phyloP scores from a whole-genome alignment of 2,797 vertebrate species.

The Esox masquinongy region DNA sequence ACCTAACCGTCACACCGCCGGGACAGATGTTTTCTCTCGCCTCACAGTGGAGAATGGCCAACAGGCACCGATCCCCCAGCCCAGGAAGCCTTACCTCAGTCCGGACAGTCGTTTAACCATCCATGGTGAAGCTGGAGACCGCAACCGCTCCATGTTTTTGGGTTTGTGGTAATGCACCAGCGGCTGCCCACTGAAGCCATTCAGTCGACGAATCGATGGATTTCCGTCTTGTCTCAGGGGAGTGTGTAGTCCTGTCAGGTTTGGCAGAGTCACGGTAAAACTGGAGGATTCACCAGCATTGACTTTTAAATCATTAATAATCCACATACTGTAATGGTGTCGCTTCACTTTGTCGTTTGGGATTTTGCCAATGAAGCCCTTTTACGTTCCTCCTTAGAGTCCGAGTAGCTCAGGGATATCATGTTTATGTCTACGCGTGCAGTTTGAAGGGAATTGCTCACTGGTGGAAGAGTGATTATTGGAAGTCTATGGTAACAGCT shows the following conservation, averaged over 20 bases:
- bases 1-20: slow-evolving; percentile 39
- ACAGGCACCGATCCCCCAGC: slow-evolving; percentile 29
- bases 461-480: no score
- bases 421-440: no score
- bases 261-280: background rate
- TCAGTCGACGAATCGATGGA: background rate
- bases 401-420: no score
- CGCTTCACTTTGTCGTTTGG: no score
- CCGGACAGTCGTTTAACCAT: background rate
- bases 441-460: no score
- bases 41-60: slow-evolving; percentile 37
- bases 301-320: no score
- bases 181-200: background rate
- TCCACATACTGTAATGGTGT: no score
- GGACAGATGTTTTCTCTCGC: slow-evolving; percentile 51
- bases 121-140: background rate
- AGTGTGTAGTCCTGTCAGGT: no score
- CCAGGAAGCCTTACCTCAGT: background rate
- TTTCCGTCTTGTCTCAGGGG: background rate
- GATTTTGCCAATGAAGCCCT: no score
- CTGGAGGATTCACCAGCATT: background rate
- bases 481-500: no score
- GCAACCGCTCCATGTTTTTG: background rate
- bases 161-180: no score
- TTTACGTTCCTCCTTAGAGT: no score